phyloP scores from a whole-genome alignment of 2,888 invertebrate genomes.

The Blera fallax region DNA sequence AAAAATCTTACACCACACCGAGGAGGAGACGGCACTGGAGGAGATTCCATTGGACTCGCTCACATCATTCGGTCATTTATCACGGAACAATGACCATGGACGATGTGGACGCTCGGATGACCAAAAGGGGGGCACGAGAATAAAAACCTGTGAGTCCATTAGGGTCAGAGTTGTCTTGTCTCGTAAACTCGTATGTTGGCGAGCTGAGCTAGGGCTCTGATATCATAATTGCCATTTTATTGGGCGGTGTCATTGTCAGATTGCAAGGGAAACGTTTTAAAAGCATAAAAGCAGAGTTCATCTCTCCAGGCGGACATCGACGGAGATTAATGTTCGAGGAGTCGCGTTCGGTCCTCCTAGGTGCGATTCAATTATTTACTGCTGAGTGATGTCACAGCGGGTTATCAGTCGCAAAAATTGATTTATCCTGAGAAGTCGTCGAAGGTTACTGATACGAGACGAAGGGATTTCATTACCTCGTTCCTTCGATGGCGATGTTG shows the following conservation, averaged over 20 bases:
- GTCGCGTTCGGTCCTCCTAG: constrained; percentile 27
- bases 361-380: constrained; percentile 72
- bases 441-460: constrained; percentile 58
- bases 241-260: constrained; percentile 65
- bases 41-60: constrained; percentile 36
- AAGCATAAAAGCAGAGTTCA: constrained; percentile 34
- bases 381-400: constrained; percentile 67
- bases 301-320: background rate
- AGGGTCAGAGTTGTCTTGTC: constrained; percentile 69
- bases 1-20: constrained; percentile 49
- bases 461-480: constrained; percentile 60
- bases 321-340: constrained; percentile 54
- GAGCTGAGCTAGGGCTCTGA: constrained; percentile 37
- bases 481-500: constrained; percentile 5
- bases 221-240: constrained; percentile 73
- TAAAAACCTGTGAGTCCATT: constrained; percentile 66
- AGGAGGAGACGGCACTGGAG: background rate
- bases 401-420: constrained; percentile 70
- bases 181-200: constrained; percentile 8
- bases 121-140: background rate
- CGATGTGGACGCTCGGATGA: constrained; percentile 5
- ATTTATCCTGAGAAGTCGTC: constrained; percentile 67
- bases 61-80: constrained; percentile 66
- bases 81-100: constrained; percentile 64
- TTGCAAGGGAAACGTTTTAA: constrained; percentile 44